Base-by-base conservation (phyloP, 2,113 vertebrate genomes). In the Calyptommatus sinebrachiatus region DNA sequence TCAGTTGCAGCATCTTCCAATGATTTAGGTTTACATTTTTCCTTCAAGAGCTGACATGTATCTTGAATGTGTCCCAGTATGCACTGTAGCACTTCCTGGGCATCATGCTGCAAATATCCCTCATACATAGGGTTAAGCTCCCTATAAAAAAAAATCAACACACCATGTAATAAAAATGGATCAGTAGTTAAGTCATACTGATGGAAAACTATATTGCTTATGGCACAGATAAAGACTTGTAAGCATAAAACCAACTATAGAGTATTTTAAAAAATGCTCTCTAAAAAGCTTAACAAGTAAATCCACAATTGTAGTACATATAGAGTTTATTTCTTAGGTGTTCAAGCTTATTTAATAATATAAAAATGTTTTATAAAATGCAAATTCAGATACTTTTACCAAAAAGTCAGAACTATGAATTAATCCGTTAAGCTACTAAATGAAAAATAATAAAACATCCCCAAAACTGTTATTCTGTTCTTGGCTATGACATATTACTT, bases 91-190 rank as follows among this genome's bases (percentile, higher is more conserved):
- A 99, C 98, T 83, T 99, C 98, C 90, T 99, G 98, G 73, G 98
- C 98, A 73, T 99, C 98, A 10, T 99, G 98, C 88, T 99, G 98
- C 79, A 99, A 93, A 90, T 97, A 98, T 50, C 98, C 98, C 87
- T 99, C 98, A 28, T 99, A 99, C 98, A 99, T 99, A 22, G 98
- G 97, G 91, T 99, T 99, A 83, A 99, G 95, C 86, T 97, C 97
- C 93, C 98, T 99, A 76, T 69, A 76, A 73, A 78, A 66, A n/a
- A 66, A 76, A 20, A 12, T 77, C 22, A 77, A 79, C 11, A 14
- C 60, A 69, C 60, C 0, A 2, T 62, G 62, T 61, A 75, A 26
- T 80, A 29, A 26, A 46, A 57, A 57, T 57, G 53, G 16, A 57
- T 16, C 14, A 79, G 5, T 6, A 62, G 24, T 2, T 28, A 29